A percentile compares a stretch with the other conserved stretches of the same genome.
phyloP scores from a whole-genome alignment of 1,140 invertebrate species.

The Saccostrea echinata region DNA sequence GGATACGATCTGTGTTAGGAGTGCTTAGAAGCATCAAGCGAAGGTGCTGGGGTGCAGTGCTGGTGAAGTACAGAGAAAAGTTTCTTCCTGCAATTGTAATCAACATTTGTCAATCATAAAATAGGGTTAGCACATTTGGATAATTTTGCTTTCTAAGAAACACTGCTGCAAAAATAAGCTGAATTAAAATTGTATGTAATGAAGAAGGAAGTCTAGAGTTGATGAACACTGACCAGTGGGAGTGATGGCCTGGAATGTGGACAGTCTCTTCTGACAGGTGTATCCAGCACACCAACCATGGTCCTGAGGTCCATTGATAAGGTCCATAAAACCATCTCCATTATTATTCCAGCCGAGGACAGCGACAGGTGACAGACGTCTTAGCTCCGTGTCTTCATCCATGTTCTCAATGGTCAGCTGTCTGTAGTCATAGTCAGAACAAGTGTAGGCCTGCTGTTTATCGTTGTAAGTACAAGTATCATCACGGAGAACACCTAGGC shows the following conservation, averaged over 20 bases:
- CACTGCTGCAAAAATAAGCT: no score
- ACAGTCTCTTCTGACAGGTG: slow-evolving; percentile 75
- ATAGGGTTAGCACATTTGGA: no score
- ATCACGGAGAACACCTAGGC: slow-evolving; percentile 68
- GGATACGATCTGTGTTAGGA: slow-evolving; percentile 57
- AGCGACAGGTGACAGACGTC: slow-evolving; percentile 77
- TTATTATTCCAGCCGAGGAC: slow-evolving; percentile 45
- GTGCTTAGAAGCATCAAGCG: slow-evolving; percentile 69
- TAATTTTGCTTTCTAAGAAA: no score
- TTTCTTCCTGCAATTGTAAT: slow-evolving; percentile 60
- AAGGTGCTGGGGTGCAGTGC: slow-evolving; percentile 68
- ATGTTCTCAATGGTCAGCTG: slow-evolving; percentile 77
- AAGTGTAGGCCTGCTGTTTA: slow-evolving; percentile 72
- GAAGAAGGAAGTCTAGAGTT: neutral
- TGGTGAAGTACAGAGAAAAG: slow-evolving; percentile 67
- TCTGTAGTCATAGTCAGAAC: slow-evolving; percentile 66
- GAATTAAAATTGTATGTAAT: no score
- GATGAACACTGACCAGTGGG: slow-evolving; percentile 61
- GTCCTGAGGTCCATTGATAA: slow-evolving; percentile 67
- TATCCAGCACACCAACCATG: slow-evolving; percentile 79
- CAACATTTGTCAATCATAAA: neutral
- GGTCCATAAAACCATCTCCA: slow-evolving; percentile 51
- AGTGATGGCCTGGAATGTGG: slow-evolving; percentile 73
- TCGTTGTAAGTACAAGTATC: slow-evolving; percentile 61
- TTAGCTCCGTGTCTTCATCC: slow-evolving; percentile 77